Percentiles rank a stretch among this genome's conserved stretches.
These are phyloP conservation scores for Tapera naevia DNA, from an alignment of 2,797 vertebrate species.

Conservation along the genomic window DNA sequence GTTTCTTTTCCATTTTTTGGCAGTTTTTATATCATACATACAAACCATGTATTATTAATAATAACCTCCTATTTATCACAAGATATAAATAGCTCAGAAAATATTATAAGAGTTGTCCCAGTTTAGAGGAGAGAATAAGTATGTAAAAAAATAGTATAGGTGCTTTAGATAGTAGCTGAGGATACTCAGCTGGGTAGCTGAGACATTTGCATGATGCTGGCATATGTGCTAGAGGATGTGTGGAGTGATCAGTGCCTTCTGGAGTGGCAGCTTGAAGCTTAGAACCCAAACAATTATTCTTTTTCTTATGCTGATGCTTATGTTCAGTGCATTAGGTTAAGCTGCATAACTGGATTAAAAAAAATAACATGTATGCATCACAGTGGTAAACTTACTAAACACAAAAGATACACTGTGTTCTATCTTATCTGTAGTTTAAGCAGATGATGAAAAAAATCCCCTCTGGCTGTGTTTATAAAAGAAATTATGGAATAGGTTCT, in stretches of 20 bases:
- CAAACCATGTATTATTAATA: not conserved
- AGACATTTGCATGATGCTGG: not conserved
- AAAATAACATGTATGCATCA: not conserved
- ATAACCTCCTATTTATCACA: not conserved
- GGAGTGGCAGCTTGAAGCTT: not conserved
- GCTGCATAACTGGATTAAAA: not conserved
- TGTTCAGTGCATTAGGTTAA: not conserved
- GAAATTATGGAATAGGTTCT: not conserved
- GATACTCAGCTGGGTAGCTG: not conserved
- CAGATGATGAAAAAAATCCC: not conserved
- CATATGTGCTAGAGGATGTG: not conserved
- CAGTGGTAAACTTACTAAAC: not conserved
- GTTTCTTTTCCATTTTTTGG: not conserved
- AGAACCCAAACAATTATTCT: not conserved
- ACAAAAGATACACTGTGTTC: not conserved
- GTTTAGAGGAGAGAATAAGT: not conserved
- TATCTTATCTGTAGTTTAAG: not conserved
- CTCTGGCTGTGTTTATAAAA: not conserved
- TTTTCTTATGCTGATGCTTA: not conserved
- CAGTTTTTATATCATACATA: not conserved
- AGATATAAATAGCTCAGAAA: not conserved
- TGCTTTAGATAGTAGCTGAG: not conserved
- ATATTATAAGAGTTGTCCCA: not conserved
- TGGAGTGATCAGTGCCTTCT: not conserved
- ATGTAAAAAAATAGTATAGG: not conserved